Base-by-base conservation (phyloP, 2,888 invertebrate species). In the Helobdella robusta region DNA sequence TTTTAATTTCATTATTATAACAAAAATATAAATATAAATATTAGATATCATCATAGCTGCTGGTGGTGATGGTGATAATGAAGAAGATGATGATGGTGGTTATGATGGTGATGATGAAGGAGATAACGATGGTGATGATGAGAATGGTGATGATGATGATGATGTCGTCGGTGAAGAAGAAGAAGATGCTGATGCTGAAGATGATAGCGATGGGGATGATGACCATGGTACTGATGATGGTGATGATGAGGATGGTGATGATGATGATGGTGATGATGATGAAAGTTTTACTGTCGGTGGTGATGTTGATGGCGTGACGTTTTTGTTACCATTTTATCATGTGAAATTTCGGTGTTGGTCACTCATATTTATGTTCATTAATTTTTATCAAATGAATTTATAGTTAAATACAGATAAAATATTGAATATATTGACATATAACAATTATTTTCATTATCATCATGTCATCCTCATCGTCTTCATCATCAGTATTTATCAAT, bases 231-330 rank as follows among this genome's bases (percentile, higher is more conserved):
- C 4, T 54, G 54, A 54, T 20, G 54, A 54, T 54, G 54, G 30
- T 20, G 23, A 3, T 54, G 44, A 36, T n/a, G 18, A 36, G 1
- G 44, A 44, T 40, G 60, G 25, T 36, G 36, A 36, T 20, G 40
- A 40, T 15, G 60, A 20, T 40, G 60, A 23, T 36, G 44, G 23
- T 5, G 40, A 60, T 34, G 44, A 60, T 40, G 23, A 36, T 36
- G 35, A 23, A 8, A 18, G 23, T 34, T n/a, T 6, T n/a, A 50
- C 20, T 8, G 60, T 20, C 44, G 60, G 6, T 36, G 25, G 40
- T 23, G 40, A 40, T 36, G 40, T 20, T 50, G 50, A 50, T 50
- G 20, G 20, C 23, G 44, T 40, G 11, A n/a, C 11, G 44, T 40
- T 11, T n/a, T n/a, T 15, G 44, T n/a, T 40, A 15, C 44, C 44